Conservation (phyloP, 2,797 vertebrate species). For the Diglossa cyanea region DNA sequence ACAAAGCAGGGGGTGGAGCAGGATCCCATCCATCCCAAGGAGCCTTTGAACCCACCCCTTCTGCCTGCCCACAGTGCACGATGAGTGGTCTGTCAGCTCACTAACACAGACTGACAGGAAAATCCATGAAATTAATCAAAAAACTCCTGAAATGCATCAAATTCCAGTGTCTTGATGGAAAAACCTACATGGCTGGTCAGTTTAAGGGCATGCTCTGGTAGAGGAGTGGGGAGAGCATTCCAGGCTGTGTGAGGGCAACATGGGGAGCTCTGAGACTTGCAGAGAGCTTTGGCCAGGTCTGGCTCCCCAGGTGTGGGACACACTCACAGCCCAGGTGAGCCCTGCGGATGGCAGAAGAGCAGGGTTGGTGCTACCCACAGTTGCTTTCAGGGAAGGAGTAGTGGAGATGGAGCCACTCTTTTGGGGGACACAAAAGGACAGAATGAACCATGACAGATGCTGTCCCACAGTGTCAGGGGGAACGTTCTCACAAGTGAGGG, state of each 20-base stretch:
- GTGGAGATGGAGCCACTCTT: not conserved
- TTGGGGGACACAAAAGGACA: rapidly evolving
- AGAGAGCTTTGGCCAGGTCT: not conserved
- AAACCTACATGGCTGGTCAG: rapidly evolving
- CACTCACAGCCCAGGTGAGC: rapidly evolving
- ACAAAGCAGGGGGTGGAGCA: not conserved
- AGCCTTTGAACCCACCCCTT: not conserved
- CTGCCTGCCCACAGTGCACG: rapidly evolving
- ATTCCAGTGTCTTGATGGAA: not conserved
- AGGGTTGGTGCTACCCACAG: not conserved
- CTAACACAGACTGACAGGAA: not conserved
- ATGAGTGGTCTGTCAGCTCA: rapidly evolving
- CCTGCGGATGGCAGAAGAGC: not conserved
- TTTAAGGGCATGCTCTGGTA: rapidly evolving
- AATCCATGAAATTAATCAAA: not conserved
- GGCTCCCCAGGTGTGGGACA: rapidly evolving
- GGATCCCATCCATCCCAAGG: not conserved
- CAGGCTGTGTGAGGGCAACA: not conserved
- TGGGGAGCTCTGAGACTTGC: not conserved
- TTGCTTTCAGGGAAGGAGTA: not conserved
- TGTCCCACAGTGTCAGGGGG: not conserved
- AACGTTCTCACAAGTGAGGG: rapidly evolving
- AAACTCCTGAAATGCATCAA: not conserved
- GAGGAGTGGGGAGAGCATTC: not conserved
- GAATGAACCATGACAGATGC: rapidly evolving